A percentile compares a stretch with the other conserved stretches of the same genome.
These are phyloP conservation scores for Pteria penguin DNA, from an alignment of 2,888 invertebrate species.

Conservation along the genomic window DNA sequence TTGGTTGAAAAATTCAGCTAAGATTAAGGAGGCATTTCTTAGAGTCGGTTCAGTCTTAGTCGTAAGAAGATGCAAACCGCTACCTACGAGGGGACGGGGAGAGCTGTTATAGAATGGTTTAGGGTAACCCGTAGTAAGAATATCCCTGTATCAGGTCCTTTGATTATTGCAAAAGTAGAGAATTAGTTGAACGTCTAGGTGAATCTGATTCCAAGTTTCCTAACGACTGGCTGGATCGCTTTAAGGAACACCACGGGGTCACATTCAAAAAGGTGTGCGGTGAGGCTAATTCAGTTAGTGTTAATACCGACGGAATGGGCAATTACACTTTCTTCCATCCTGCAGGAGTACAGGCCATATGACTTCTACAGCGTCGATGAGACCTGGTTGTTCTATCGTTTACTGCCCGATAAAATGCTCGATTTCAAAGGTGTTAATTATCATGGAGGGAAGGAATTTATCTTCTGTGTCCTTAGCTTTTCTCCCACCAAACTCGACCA, in stretches of 20 bases:
- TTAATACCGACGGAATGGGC: conserved; percentile 1
- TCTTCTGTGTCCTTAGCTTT: no score
- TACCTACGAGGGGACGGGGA: background rate
- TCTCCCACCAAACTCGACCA: no score
- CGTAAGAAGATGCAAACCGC: background rate
- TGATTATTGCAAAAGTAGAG: conserved; percentile 29
- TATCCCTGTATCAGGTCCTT: conserved; percentile 22
- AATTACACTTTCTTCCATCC: conserved; percentile 28
- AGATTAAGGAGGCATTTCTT: no score
- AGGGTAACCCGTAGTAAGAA: background rate
- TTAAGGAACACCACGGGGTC: conserved; percentile 40
- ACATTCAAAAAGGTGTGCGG: conserved; percentile 40
- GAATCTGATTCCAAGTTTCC: conserved; percentile 30
- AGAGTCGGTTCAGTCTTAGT: conserved; percentile 20
- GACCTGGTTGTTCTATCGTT: conserved; percentile 30
- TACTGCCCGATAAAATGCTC: conserved; percentile 32
- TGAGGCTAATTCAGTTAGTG: conserved; percentile 44
- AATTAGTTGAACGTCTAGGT: conserved; percentile 24
- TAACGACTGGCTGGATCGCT: conserved; percentile 38
- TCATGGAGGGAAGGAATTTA: conserved; percentile 45
- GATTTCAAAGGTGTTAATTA: conserved; percentile 47
- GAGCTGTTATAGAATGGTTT: conserved; percentile 10
- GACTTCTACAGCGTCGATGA: conserved; percentile 57
- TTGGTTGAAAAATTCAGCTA: no score
- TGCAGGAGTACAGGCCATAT: conserved; percentile 30